Conservation (phyloP, 2,888 invertebrate genomes). For the Pharmacophagus antenor region DNA sequence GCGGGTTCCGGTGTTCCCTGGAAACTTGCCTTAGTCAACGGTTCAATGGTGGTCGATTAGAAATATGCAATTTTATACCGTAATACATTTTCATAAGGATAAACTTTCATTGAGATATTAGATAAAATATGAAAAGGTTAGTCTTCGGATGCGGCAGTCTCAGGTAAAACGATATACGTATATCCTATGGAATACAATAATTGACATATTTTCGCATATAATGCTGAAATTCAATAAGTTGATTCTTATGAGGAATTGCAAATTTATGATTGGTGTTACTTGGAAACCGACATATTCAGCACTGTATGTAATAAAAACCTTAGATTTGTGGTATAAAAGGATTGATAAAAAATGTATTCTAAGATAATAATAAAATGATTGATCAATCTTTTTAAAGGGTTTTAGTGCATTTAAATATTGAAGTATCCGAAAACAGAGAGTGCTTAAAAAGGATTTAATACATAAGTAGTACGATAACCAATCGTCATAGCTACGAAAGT, state of each 20-base stretch:
- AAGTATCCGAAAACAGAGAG: too few relatives aligned
- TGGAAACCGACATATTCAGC: too few relatives aligned
- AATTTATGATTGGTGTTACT: background rate
- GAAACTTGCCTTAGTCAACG: slow-evolving; percentile 35
- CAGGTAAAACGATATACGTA: background rate
- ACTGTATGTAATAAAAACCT: too few relatives aligned
- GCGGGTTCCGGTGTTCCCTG: slow-evolving; percentile 63
- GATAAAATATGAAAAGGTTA: background rate
- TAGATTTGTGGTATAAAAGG: too few relatives aligned
- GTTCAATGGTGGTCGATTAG: background rate
- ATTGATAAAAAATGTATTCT: too few relatives aligned
- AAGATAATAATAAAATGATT: too few relatives aligned
- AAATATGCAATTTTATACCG: background rate
- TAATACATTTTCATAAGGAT: background rate
- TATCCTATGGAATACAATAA: background rate
- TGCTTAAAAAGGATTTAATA: too few relatives aligned
- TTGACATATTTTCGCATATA: background rate
- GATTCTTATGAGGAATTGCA: background rate
- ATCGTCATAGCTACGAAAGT: too few relatives aligned
- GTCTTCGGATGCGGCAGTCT: background rate
- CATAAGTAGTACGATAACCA: too few relatives aligned
- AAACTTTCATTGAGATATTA: background rate
- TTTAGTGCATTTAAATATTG: too few relatives aligned
- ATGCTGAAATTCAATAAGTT: background rate
- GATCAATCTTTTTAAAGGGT: too few relatives aligned